A percentile compares a stretch with the other conserved stretches of the same genome.
Conservation (phyloP, 2,888 invertebrate genomes). For the Campaea margaritaria region DNA sequence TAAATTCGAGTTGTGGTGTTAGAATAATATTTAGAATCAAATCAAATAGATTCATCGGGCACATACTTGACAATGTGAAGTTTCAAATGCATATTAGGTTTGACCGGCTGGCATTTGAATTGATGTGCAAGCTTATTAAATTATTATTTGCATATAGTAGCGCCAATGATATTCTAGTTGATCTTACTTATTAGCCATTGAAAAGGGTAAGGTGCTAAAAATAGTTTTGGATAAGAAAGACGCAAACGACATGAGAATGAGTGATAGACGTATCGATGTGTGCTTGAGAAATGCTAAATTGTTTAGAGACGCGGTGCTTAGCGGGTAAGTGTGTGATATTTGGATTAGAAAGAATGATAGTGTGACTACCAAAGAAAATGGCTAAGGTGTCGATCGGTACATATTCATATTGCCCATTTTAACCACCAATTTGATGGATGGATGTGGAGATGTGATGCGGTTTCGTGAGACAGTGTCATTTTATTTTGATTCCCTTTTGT, state of each 20-base stretch:
- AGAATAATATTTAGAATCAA: slow-evolving; percentile 11
- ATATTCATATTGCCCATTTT: slow-evolving; percentile 14
- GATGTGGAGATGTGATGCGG: too few relatives aligned
- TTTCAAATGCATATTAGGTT: too few relatives aligned
- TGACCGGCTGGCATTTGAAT: background rate
- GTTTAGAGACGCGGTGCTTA: slow-evolving; percentile 57
- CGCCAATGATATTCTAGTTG: slow-evolving; percentile 4
- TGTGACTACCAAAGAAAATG: slow-evolving; percentile 53
- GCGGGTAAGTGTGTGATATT: slow-evolving; percentile 71
- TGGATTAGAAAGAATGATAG: slow-evolving; percentile 54
- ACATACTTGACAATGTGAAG: too few relatives aligned
- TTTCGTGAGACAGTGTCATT: background rate
- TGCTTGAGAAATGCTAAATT: slow-evolving; percentile 22
- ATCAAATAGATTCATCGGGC: background rate
- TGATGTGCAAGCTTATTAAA: background rate
- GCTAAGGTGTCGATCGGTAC: slow-evolving; percentile 26
- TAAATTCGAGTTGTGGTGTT: slow-evolving; percentile 22
- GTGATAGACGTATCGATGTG: slow-evolving; percentile 14
- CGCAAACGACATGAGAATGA: slow-evolving; percentile 13
- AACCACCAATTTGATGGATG: background rate
- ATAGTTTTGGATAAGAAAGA: slow-evolving; percentile 41
- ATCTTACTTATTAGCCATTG: slow-evolving; percentile 7
- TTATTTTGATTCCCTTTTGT: background rate
- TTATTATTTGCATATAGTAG: background rate
- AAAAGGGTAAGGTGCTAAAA: slow-evolving; percentile 23